Conservation (phyloP, 2,888 invertebrate species). For the Hanleya hanleyi region DNA sequence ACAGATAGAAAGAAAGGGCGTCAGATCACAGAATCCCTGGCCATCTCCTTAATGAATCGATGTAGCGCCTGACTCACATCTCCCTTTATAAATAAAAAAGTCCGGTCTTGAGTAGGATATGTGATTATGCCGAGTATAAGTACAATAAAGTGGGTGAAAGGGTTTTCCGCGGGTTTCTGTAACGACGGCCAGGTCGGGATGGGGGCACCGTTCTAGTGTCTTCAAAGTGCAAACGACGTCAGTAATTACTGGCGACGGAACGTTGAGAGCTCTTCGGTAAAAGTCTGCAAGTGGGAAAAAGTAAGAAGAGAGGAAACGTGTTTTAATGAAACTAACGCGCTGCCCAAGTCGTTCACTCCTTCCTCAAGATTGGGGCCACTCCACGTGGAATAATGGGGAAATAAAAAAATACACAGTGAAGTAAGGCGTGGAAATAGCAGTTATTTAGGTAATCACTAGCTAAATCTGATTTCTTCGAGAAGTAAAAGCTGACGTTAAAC, state of each 20-base stretch:
- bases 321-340: too few species aligned
- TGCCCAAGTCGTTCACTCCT: too few species aligned
- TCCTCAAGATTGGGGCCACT: too few species aligned
- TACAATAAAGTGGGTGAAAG: background rate
- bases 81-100: background rate
- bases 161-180: background rate
- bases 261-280: too few species aligned
- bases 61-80: background rate
- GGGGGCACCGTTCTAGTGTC: background rate
- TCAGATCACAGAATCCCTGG: background rate
- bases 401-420: too few species aligned
- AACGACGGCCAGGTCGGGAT: background rate
- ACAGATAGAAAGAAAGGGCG: background rate
- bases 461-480: too few species aligned
- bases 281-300: too few species aligned
- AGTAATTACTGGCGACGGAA: background rate
- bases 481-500: too few species aligned
- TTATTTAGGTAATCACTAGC: too few species aligned
- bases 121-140: background rate
- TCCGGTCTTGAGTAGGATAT: background rate
- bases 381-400: too few species aligned
- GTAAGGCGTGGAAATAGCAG: too few species aligned
- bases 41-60: constrained; percentile 3
- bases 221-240: background rate
- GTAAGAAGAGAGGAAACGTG: too few species aligned